Evolutionary conservation across 2,888 invertebrate genomes (phyloP), one percentile per base, ranked within the genome.

Genomic region (Busseola fusca): DNA sequence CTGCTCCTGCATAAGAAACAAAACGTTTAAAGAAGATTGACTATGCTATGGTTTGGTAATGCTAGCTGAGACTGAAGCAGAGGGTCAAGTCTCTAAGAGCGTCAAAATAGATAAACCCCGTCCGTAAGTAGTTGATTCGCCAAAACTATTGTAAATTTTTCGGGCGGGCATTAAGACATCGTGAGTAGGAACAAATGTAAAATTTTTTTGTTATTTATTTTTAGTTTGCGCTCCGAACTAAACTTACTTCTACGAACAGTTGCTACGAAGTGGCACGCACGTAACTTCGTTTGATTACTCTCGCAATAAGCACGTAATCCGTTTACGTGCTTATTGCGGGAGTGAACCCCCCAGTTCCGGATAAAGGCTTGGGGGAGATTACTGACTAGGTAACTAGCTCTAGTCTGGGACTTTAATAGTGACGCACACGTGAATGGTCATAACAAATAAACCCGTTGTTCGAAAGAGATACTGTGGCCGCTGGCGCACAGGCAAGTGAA

Each of bases 1-100:
- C 86, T 86, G 96, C 83, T 85, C 90, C 93, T 93, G 89, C 6
- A 65, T 14, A 72, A 54, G 60, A 45, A 66, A 58, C 69, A 45
- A 27, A 12, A 2, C 3, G 0, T 25, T 45, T 64, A 45, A 27
- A 16, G 3, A 27, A 21, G 3, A 25, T n/a, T 18, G 1, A 37
- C 4, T 3, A 40, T 2, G n/a, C 4, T 3, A 40, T 2, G n/a
- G 27, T 64, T 40, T 40, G 7, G 18, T 42, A 34, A 42, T 16
- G 21, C 21, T 40, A 64, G 40, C 4, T 14, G 21, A 21, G 9
- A 9, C 14, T 27, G 16, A 21, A 42, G 42, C 14, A 42, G 3
- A 21, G 9, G 45, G 1, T 21, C 10, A 21, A 45, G 3, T 48
- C 21, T 45, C 3, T 21, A 21, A 45, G 21, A 0, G 18, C 48